phyloP scores from a whole-genome alignment of 2,113 vertebrate genomes.

The Ictidomys tridecemlineatus region DNA sequence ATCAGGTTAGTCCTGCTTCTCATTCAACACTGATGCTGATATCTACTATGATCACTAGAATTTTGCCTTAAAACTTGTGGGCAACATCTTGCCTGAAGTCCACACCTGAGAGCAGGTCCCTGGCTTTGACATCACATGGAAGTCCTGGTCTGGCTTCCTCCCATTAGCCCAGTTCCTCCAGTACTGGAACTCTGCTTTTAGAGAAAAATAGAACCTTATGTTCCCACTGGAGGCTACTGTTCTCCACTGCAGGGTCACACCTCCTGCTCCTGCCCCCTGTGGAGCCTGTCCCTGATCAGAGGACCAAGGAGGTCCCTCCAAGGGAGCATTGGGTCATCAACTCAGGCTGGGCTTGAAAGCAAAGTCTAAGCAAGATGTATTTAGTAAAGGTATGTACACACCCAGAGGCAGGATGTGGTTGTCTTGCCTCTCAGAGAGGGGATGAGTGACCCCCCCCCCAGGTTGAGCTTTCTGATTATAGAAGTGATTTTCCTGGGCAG shows the following conservation, averaged over 20 bases:
- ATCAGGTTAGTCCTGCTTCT: not conserved
- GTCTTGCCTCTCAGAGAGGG: no score
- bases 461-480: no score
- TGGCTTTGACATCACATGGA: not conserved
- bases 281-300: no score
- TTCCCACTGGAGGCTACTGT: not conserved
- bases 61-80: not conserved
- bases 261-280: not conserved
- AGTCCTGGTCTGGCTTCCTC: not conserved
- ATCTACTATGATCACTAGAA: not conserved
- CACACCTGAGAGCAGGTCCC: not conserved
- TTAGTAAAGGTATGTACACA: not conserved
- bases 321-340: no score
- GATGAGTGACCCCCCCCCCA: no score
- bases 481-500: no score
- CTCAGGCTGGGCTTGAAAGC: not conserved
- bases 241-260: not conserved
- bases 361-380: not conserved
- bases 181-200: not conserved
- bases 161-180: not conserved
- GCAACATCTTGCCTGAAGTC: not conserved
- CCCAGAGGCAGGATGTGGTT: no score
- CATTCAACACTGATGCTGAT: not conserved
- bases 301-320: no score
- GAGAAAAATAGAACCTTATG: not conserved